Base-by-base conservation (phyloP, 2,888 invertebrate species). In the Baccha elongata region DNA sequence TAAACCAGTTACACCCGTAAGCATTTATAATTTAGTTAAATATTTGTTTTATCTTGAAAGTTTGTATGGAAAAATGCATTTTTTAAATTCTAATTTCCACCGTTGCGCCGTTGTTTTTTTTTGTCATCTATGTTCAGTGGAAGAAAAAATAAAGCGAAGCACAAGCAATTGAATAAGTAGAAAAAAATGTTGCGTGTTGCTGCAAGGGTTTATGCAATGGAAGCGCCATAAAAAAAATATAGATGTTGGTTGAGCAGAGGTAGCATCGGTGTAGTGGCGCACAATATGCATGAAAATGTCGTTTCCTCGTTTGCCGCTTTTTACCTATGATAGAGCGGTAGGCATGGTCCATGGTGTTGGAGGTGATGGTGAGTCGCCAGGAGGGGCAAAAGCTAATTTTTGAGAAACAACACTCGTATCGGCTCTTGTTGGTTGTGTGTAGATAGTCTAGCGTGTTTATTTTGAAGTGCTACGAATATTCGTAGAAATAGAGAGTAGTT, bases 1-100 rank as follows among this genome's bases (percentile, higher is more conserved):
- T 83, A 83, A 83, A 78, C 83, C 78, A 83, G 83, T 78, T 68
- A 83, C 83, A 78, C 83, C 83, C 83, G 83, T 83, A 73, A 53
- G 83, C 67, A 83, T 78, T 68, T 35, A 15, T 8, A 73, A 62
- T 62, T 48, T 32, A 23, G 50, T 40, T 60, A 13, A 48, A 64
- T 48, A 3, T 5, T 48, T 8, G 6, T 50, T 8, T 10, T 35
- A 11, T 23, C 3, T 37, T 48, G 23, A 15, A 21, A 35, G 13
- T 19, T 44, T 46, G 3, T 10, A 21, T n/a, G n/a, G 2, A 35
- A 53, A 50, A 53, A 35, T 53, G 74, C 53, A 64, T 42, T 68
- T 64, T 73, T 55, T 40, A 32, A 5, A 3, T 21, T 52, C 19
- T 11, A 11, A 29, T 48, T 35, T 81, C 62, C 81, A 73, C 72